A percentile compares a stretch with the other conserved stretches of the same genome.
phyloP scores from a whole-genome alignment of 1,140 invertebrate species.

The Dreissena polymorpha region DNA sequence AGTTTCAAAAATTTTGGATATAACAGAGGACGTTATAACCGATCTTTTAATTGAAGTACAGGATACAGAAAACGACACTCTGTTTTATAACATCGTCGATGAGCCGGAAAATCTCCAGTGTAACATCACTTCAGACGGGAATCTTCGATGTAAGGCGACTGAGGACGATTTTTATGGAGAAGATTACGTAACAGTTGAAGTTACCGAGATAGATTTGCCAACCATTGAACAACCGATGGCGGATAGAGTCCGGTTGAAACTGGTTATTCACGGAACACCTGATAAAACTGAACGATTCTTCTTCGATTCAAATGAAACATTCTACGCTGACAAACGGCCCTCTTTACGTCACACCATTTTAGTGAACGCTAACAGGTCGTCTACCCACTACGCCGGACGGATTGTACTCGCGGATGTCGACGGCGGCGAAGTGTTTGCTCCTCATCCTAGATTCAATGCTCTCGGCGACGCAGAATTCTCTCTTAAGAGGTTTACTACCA shows the following conservation, averaged over 20 bases:
- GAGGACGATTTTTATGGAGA: conserved; percentile 22
- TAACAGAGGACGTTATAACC: background rate
- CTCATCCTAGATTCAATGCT: background rate
- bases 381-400: background rate
- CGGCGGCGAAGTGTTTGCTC: conserved; percentile 8
- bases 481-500: background rate
- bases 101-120: background rate
- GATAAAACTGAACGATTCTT: conserved; percentile 23
- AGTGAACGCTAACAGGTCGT: conserved; percentile 27
- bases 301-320: conserved; percentile 20
- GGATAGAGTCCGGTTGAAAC: background rate
- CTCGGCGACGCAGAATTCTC: conserved; percentile 11
- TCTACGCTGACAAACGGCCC: conserved; percentile 11
- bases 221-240: background rate
- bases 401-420: conserved; percentile 40
- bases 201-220: conserved; percentile 24
- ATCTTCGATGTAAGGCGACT: background rate
- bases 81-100: conserved; percentile 13
- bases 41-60: background rate
- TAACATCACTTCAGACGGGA: background rate
- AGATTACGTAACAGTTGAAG: conserved; percentile 24
- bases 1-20: background rate
- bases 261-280: background rate
- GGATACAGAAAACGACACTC: conserved; percentile 26
- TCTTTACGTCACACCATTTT: conserved; percentile 1